Conservation (phyloP, 2,113 vertebrate genomes). For the Lagopus muta region DNA sequence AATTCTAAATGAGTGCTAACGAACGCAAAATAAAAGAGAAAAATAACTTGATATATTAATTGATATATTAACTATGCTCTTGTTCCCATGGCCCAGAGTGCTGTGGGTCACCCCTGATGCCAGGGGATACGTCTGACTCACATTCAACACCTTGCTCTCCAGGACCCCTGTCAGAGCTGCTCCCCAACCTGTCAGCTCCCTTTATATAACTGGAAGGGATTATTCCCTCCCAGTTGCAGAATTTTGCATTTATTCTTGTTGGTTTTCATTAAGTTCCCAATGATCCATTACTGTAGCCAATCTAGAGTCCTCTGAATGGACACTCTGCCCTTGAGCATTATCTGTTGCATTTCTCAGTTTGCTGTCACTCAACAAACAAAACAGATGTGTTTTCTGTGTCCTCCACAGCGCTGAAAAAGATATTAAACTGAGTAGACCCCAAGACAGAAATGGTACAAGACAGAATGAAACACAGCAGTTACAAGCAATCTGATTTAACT, state of each 20-base stretch:
- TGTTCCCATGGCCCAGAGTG: not conserved
- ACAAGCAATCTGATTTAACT: not conserved
- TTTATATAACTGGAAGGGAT: fast-evolving
- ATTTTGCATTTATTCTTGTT: not conserved
- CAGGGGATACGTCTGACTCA: fast-evolving
- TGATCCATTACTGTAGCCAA: no score
- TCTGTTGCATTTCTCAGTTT: not conserved
- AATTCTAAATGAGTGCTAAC: not conserved
- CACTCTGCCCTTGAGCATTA: not conserved
- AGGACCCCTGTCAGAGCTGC: not conserved
- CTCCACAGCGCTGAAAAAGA: not conserved
- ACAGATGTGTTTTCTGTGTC: not conserved
- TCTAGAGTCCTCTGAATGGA: not conserved
- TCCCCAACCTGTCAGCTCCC: not conserved
- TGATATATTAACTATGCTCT: not conserved
- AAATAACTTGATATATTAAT: not conserved
- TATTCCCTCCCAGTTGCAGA: not conserved
- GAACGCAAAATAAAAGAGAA: not conserved
- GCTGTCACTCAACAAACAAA: not conserved
- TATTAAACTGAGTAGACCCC: not conserved
- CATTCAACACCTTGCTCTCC: not conserved
- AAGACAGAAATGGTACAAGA: not conserved
- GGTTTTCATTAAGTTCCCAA: not conserved
- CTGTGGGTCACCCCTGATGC: not conserved
- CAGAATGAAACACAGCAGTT: not conserved